Evolutionary conservation across 2,797 vertebrate species (phyloP).

Genomic region (Labeo calbasu): DNA sequence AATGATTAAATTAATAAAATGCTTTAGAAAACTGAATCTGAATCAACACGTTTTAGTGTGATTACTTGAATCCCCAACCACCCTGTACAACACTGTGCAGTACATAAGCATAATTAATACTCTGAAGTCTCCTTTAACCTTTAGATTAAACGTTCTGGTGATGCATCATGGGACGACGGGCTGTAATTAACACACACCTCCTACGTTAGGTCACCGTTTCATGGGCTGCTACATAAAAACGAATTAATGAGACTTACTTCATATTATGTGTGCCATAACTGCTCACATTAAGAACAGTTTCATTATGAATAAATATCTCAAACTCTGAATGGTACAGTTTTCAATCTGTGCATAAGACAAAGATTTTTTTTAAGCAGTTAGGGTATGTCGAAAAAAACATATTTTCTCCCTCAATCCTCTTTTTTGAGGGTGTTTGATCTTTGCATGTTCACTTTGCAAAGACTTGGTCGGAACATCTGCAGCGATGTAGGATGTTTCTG

Average conservation of each 20-base stretch:
- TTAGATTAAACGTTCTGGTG: not conserved
- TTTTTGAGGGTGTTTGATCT: too few species aligned
- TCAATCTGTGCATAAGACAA: not conserved
- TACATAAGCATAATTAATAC: conserved; percentile 16
- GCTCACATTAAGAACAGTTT: not conserved
- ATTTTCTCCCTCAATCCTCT: too few species aligned
- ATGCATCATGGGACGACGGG: not conserved
- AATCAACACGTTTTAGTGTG: not conserved
- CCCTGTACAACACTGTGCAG: not conserved
- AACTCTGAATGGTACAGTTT: not conserved
- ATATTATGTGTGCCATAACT: not conserved
- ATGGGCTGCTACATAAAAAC: not conserved
- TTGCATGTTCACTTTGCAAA: too few species aligned
- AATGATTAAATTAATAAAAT: not conserved
- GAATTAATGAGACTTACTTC: not conserved
- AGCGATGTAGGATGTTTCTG: too few species aligned
- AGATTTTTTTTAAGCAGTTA: too few species aligned
- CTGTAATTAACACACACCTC: conserved; percentile 15
- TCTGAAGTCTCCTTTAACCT: conserved; percentile 21
- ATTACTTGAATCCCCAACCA: not conserved
- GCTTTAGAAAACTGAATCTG: not conserved
- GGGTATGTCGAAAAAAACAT: too few species aligned
- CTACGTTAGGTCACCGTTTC: not conserved
- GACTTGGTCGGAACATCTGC: too few species aligned
- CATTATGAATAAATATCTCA: not conserved